These are phyloP conservation scores for Helarctos malayanus DNA, from an alignment of 2,797 vertebrate species.

Conservation along the genomic window DNA sequence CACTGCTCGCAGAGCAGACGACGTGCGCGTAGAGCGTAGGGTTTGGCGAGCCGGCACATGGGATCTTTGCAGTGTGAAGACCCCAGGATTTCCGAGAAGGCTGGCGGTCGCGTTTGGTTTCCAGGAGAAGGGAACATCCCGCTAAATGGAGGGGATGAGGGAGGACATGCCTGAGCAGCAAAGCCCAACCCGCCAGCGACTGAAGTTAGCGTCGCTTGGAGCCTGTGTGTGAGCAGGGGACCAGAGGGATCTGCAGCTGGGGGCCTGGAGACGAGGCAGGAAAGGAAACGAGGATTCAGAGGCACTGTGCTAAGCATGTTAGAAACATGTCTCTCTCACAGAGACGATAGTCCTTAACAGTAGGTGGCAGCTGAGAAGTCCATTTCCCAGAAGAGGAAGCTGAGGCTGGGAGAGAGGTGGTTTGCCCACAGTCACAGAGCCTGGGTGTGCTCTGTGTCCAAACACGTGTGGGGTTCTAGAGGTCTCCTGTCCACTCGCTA, in stretches of 20 bases:
- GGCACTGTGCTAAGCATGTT: background rate
- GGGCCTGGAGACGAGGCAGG: background rate
- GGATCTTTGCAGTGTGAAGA: background rate
- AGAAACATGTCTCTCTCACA: background rate
- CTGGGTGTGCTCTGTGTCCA: background rate
- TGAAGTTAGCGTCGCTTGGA: background rate
- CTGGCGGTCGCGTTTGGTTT: background rate
- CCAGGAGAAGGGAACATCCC: background rate
- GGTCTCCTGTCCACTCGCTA: background rate
- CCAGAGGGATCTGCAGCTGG: background rate
- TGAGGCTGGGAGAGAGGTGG: background rate
- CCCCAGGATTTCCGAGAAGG: background rate
- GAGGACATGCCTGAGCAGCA: background rate
- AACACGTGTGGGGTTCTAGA: background rate
- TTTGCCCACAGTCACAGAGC: background rate
- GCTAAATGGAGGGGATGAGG: too few species aligned
- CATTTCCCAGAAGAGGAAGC: background rate
- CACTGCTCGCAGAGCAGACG: background rate
- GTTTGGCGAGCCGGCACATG: background rate
- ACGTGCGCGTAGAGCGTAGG: background rate
- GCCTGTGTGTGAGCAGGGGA: background rate
- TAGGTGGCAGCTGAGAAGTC: background rate
- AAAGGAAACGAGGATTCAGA: background rate
- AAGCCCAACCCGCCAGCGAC: background rate
- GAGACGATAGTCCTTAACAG: rapidly evolving